Evolutionary conservation across 2,113 vertebrate species (phyloP).

Genomic region (Hemichromis elongatus): DNA sequence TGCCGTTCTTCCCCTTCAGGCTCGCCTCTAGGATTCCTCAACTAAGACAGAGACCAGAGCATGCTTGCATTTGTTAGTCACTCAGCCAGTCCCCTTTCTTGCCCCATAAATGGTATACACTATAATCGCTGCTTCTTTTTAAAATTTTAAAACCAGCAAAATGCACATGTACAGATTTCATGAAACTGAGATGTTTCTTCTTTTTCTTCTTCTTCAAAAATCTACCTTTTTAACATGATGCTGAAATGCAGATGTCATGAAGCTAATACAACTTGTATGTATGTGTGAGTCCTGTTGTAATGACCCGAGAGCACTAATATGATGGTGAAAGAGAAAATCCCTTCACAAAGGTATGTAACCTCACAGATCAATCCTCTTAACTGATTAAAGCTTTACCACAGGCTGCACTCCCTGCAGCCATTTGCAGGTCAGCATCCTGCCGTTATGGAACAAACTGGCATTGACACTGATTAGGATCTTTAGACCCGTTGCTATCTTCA

Average conservation of each 20-base stretch:
- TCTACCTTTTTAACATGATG: background rate
- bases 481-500: background rate
- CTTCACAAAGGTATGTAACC: conserved; percentile 43
- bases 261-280: background rate
- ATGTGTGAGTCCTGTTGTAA: background rate
- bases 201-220: background rate
- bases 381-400: conserved; percentile 53
- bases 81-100: background rate
- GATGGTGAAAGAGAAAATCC: conserved; percentile 57
- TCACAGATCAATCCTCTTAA: conserved; percentile 61
- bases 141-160: background rate
- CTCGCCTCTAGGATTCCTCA: background rate
- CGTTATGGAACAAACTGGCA: conserved; percentile 18
- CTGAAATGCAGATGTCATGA: background rate
- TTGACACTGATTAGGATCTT: background rate
- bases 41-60: background rate
- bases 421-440: conserved; percentile 38
- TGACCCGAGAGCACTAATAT: conserved; percentile 18
- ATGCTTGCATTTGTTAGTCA: background rate
- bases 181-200: background rate
- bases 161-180: background rate
- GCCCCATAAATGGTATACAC: background rate
- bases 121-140: background rate
- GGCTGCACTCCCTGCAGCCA: conserved; percentile 8
- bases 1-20: background rate